Evolutionary conservation across 2,113 vertebrate species (phyloP).

Genomic region (Cebidichthys violaceus): DNA sequence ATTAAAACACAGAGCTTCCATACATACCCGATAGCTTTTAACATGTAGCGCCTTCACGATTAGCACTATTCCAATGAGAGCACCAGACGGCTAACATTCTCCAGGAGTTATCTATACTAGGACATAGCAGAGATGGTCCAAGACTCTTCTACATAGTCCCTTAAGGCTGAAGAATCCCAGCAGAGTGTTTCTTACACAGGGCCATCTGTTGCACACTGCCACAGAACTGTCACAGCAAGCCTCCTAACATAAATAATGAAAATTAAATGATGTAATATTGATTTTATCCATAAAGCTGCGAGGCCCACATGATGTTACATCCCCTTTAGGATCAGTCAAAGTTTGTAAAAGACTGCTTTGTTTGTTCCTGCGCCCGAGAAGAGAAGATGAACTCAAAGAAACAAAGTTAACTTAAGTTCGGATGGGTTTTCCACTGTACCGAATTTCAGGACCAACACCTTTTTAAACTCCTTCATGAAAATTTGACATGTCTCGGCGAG

Average conservation of each 20-base stretch:
- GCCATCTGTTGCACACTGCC: conserved; percentile 55
- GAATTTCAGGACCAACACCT: not conserved
- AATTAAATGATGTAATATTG: conserved; percentile 27
- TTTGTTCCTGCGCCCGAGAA: not conserved
- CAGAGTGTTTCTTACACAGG: conserved; percentile 17
- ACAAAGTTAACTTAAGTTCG: not conserved
- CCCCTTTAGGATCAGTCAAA: not conserved
- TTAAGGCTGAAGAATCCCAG: conserved; percentile 24
- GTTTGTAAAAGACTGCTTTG: not conserved
- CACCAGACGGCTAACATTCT: conserved; percentile 22
- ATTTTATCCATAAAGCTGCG: conserved; percentile 22
- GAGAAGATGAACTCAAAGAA: not conserved
- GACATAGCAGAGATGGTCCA: not conserved
- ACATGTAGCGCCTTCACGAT: conserved; percentile 17
- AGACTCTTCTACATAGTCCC: not conserved
- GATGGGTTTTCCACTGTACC: not conserved
- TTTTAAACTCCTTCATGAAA: not conserved
- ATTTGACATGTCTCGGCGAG: not conserved
- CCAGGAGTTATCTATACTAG: conserved; percentile 5
- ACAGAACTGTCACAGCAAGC: conserved; percentile 38
- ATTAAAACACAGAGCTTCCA: conserved; percentile 50
- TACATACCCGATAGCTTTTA: conserved; percentile 24
- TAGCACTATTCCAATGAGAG: not conserved
- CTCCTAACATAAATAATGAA: conserved; percentile 28
- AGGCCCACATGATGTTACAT: conserved; percentile 3